These are phyloP conservation scores for Barypeithes pellucidus DNA, from an alignment of 2,888 invertebrate genomes.

Conservation along the genomic window DNA sequence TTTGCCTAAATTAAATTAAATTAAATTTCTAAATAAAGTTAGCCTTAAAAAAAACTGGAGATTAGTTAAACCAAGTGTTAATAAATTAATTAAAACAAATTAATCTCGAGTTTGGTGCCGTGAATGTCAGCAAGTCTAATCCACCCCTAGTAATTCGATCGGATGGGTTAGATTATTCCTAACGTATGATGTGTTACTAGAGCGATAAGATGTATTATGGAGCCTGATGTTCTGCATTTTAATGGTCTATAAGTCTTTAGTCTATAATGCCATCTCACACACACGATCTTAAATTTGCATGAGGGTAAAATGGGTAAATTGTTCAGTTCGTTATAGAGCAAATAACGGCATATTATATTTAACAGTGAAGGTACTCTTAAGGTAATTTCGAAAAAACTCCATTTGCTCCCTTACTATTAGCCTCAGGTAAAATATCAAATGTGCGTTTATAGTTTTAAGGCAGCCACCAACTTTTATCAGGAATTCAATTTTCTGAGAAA, in stretches of 20 bases:
- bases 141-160: constrained; percentile 32
- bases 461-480: no score
- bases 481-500: no score
- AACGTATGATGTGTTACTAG: constrained; percentile 39
- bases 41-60: not conserved
- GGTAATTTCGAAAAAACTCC: no score
- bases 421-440: no score
- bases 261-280: constrained; percentile 24
- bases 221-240: constrained; percentile 32
- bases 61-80: constrained; percentile 25
- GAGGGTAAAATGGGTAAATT: not conserved
- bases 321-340: no score
- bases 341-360: no score
- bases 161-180: constrained; percentile 33
- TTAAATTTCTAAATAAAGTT: constrained; percentile 22
- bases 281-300: constrained; percentile 22
- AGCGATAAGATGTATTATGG: constrained; percentile 17
- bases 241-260: constrained; percentile 35
- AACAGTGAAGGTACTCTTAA: no score
- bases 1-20: constrained; percentile 8
- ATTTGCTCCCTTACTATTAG: no score
- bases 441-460: no score
- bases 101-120: constrained; percentile 17
- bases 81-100: constrained; percentile 30
- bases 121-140: constrained; percentile 31